A percentile compares a stretch with the other conserved stretches of the same genome.
phyloP scores from a whole-genome alignment of 64 coral and sea anemone species.

The Trachythela sp. region DNA sequence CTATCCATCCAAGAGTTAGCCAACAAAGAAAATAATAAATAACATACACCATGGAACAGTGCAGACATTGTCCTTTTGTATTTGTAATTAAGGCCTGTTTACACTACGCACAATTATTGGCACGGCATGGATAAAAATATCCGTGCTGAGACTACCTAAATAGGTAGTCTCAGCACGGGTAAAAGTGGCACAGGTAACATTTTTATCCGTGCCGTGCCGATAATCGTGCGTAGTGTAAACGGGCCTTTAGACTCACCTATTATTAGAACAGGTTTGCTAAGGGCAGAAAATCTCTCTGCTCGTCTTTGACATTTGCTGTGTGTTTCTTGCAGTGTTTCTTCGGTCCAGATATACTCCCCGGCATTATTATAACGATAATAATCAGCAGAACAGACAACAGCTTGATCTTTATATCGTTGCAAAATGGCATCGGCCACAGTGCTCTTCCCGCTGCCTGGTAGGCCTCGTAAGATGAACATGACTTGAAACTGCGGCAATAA shows the following conservation, averaged over 20 bases:
- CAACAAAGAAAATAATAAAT: no score
- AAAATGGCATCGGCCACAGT: conserved; percentile 3
- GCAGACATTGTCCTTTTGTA: no score
- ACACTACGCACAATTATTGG: no score
- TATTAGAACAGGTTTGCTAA: background rate
- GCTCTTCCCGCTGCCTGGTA: conserved; percentile 52
- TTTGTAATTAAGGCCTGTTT: no score
- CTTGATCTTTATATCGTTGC: conserved; percentile 26
- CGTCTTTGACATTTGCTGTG: conserved; percentile 26
- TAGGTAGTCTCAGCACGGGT: no score
- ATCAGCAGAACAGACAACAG: conserved; percentile 44
- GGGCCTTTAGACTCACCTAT: conserved; percentile 5
- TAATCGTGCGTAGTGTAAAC: background rate
- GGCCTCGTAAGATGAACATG: conserved; percentile 48
- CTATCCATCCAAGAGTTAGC: background rate
- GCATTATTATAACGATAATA: background rate
- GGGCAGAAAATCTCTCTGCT: conserved; percentile 3
- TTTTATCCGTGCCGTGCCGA: no score
- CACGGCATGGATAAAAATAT: no score
- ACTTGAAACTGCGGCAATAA: conserved; percentile 35
- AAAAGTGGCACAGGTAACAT: no score
- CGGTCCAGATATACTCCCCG: conserved; percentile 33
- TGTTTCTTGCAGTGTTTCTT: conserved; percentile 11
- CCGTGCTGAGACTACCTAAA: no score
- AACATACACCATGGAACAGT: no score